phyloP scores from a whole-genome alignment of 1,140 invertebrate species.

The Ceratina japonica region DNA sequence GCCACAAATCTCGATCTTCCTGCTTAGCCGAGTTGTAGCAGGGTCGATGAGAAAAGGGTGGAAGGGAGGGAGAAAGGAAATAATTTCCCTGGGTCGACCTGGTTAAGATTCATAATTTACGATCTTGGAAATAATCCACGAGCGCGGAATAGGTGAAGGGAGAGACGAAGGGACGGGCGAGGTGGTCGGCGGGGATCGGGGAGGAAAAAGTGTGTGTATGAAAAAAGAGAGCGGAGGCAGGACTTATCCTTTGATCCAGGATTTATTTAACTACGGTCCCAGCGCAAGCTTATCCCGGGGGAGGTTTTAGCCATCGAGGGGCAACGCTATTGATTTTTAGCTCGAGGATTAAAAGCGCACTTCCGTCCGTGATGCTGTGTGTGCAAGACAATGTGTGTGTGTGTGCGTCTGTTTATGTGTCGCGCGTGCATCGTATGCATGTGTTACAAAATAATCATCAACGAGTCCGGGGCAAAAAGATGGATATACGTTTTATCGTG shows the following conservation, averaged over 20 bases:
- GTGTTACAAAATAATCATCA: constrained; percentile 51
- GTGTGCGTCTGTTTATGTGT: not conserved
- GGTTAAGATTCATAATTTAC: constrained; percentile 77
- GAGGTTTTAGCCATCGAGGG: constrained; percentile 76
- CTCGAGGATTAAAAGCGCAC: constrained; percentile 78
- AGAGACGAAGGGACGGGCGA: constrained; percentile 41
- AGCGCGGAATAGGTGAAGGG: constrained; percentile 6
- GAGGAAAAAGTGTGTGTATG: constrained; percentile 54
- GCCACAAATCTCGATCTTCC: constrained; percentile 73
- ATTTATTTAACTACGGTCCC: constrained; percentile 80
- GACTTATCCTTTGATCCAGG: constrained; percentile 79
- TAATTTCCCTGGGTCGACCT: constrained; percentile 70
- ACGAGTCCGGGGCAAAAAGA: not conserved
- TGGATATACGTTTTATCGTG: not conserved
- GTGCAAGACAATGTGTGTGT: constrained; percentile 10
- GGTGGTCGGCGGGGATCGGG: not conserved
- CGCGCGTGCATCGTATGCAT: not conserved
- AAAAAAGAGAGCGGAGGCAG: constrained; percentile 62
- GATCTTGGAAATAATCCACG: constrained; percentile 73
- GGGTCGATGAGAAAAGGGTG: constrained; percentile 28
- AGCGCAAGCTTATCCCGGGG: constrained; percentile 78
- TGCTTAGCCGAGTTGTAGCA: constrained; percentile 66
- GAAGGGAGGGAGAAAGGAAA: constrained; percentile 42
- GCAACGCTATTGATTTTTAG: constrained; percentile 79
- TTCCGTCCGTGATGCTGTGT: constrained; percentile 66